Conservation (phyloP, 2,888 invertebrate species). For the Parnassius orleans region DNA sequence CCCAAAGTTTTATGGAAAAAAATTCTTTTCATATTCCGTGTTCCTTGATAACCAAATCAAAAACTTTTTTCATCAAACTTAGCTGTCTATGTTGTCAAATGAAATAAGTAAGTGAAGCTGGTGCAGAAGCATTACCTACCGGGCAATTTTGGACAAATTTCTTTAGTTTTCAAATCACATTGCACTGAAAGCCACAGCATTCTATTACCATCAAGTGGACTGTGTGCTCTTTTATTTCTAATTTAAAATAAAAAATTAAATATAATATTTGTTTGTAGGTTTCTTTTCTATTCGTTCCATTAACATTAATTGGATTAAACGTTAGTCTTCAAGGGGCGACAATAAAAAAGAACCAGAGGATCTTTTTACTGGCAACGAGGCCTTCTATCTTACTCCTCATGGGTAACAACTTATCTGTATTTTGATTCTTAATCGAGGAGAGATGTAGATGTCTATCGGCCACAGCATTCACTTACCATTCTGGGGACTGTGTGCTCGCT, state of each 20-base stretch:
- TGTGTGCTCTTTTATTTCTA: not conserved
- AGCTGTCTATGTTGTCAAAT: not conserved
- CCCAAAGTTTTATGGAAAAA: not conserved
- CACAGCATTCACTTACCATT: too few relatives aligned
- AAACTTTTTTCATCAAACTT: slow-evolving; percentile 12
- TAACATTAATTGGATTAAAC: too few relatives aligned
- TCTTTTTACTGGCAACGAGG: too few relatives aligned
- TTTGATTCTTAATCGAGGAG: too few relatives aligned
- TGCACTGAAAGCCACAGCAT: not conserved
- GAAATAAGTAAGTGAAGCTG: slow-evolving; percentile 2
- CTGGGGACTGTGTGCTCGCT: too few relatives aligned
- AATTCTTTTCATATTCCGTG: not conserved
- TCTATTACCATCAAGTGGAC: not conserved
- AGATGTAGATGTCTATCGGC: too few relatives aligned
- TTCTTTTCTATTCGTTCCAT: too few relatives aligned
- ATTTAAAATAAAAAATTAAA: not conserved
- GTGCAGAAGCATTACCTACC: not conserved
- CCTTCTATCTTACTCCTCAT: too few relatives aligned
- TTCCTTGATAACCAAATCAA: slow-evolving; percentile 2
- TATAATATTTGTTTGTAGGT: too few relatives aligned
- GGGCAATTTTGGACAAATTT: not conserved
- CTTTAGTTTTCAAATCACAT: not conserved
- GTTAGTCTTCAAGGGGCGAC: too few relatives aligned
- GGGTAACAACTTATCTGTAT: too few relatives aligned
- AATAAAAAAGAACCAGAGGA: too few relatives aligned